A percentile compares a stretch with the other conserved stretches of the same genome.
Conservation (phyloP, 2,113 vertebrate genomes). For the Mesocricetus auratus region DNA sequence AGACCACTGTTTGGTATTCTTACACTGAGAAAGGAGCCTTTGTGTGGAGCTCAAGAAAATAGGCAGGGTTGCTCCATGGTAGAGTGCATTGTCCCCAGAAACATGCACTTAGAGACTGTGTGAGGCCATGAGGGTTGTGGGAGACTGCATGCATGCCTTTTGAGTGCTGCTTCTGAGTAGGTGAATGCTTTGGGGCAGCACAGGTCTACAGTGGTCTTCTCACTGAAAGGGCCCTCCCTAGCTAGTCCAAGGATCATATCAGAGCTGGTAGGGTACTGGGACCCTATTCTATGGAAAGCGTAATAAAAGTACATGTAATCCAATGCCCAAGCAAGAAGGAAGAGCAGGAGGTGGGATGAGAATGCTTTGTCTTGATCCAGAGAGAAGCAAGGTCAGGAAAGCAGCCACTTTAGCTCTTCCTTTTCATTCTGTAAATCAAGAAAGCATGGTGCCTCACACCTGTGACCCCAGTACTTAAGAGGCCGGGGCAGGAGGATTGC, state of each 20-base stretch:
- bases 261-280: background rate
- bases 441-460: background rate
- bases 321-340: background rate
- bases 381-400: background rate
- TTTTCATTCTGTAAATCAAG: constrained; percentile 1
- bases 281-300: background rate
- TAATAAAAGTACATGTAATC: constrained; percentile 41
- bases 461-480: background rate
- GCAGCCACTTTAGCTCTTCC: background rate
- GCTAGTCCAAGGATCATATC: background rate
- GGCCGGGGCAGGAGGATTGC: background rate
- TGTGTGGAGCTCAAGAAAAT: background rate
- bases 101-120: background rate
- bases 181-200: background rate
- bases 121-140: background rate
- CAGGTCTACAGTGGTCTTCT: background rate
- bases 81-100: background rate
- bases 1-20: background rate
- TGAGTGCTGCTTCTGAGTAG: background rate
- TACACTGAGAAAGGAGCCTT: background rate
- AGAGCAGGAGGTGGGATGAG: background rate
- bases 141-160: background rate
- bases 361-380: background rate
- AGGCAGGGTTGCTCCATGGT: background rate
- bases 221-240: background rate